Conservation (phyloP, 2,888 invertebrate genomes). For the Noctua janthina region DNA sequence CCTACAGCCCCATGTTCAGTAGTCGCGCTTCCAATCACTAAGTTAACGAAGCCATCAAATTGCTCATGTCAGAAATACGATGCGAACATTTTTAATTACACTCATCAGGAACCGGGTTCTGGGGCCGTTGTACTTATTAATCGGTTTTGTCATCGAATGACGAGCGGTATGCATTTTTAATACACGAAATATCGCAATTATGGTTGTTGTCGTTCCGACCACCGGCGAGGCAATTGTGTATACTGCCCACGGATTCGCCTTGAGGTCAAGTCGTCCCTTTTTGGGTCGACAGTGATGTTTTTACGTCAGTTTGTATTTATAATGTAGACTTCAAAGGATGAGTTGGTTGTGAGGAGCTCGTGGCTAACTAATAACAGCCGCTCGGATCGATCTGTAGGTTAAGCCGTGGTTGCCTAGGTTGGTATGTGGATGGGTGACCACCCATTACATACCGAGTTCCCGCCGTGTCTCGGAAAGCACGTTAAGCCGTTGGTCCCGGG, state of each 20-base stretch:
- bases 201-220: constrained; percentile 40
- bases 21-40: too few relatives aligned
- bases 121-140: constrained; percentile 74
- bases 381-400: too few relatives aligned
- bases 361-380: too few relatives aligned
- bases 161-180: constrained; percentile 61
- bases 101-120: constrained; percentile 62
- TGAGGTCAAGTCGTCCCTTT: constrained; percentile 41
- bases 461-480: too few relatives aligned
- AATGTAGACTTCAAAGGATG: constrained; percentile 28
- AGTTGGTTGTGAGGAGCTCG: neutral
- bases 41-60: too few relatives aligned
- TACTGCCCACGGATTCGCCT: constrained; percentile 34
- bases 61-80: neutral
- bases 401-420: too few relatives aligned
- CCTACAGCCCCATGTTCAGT: neutral
- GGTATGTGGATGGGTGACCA: too few relatives aligned
- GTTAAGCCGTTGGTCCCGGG: too few relatives aligned
- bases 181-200: constrained; percentile 64
- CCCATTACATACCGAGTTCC: too few relatives aligned
- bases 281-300: constrained; percentile 52
- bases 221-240: constrained; percentile 54
- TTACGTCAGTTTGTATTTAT: constrained; percentile 41
- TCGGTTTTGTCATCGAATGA: constrained; percentile 67
- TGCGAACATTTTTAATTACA: constrained; percentile 34